These are phyloP conservation scores for Scarus forsteni DNA, from an alignment of 2,797 vertebrate species.

Conservation along the genomic window DNA sequence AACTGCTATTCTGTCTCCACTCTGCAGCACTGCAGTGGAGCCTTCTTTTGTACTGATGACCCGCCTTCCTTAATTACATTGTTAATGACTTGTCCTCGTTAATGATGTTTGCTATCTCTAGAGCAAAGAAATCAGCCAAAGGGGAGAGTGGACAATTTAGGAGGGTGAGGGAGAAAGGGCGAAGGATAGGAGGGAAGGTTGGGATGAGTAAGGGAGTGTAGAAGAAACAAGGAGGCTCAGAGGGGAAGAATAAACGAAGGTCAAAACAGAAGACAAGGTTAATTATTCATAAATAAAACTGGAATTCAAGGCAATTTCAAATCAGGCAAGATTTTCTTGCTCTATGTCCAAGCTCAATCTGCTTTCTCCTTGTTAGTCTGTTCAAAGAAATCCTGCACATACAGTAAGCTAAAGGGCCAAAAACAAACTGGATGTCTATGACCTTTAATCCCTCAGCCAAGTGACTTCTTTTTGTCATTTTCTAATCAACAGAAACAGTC, in stretches of 20 bases:
- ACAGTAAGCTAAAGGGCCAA: too few species aligned
- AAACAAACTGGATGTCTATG: too few species aligned
- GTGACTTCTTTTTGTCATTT: too few species aligned
- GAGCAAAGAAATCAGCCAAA: constrained; percentile 63
- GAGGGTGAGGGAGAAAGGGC: constrained; percentile 8
- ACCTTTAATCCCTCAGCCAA: too few species aligned
- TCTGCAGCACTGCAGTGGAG: constrained; percentile 21
- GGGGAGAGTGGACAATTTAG: constrained; percentile 19
- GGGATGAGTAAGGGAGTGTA: constrained; percentile 2
- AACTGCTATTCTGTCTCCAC: constrained; percentile 52
- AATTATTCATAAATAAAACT: background rate
- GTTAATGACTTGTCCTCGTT: constrained; percentile 75
- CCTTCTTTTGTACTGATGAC: constrained; percentile 56
- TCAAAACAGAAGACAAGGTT: constrained; percentile 2
- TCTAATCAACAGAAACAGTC: too few species aligned
- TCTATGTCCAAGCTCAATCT: too few species aligned
- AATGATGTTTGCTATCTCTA: constrained; percentile 72
- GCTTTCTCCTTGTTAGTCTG: too few species aligned
- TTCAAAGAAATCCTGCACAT: too few species aligned
- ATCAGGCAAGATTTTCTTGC: too few species aligned
- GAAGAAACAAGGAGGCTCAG: constrained; percentile 8
- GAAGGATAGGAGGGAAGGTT: constrained; percentile 11
- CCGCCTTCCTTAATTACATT: constrained; percentile 72
- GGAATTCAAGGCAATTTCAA: background rate
- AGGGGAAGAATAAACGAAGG: constrained; percentile 10